Conservation (phyloP, 2,888 invertebrate genomes). For the Lapara coniferarum region DNA sequence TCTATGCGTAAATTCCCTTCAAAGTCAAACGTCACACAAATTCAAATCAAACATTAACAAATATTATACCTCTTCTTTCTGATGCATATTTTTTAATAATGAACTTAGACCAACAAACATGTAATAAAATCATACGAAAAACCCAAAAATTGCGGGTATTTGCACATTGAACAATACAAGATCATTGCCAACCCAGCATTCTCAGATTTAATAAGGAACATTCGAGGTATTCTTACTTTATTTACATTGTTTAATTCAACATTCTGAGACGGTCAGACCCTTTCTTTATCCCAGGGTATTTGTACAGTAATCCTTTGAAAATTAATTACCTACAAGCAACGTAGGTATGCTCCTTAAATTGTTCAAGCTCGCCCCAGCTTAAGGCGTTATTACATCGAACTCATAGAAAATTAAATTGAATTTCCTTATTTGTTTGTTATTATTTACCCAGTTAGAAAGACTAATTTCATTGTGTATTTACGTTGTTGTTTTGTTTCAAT, state of each 20-base stretch:
- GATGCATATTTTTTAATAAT: no score
- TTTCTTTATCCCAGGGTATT: slow-evolving; percentile 69
- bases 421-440: neutral
- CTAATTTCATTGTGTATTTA: neutral
- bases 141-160: neutral
- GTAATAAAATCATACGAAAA: neutral
- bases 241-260: slow-evolving; percentile 64
- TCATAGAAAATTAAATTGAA: slow-evolving; percentile 37
- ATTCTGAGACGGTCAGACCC: slow-evolving; percentile 59
- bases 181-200: slow-evolving; percentile 5
- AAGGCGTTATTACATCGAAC: slow-evolving; percentile 45
- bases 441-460: neutral
- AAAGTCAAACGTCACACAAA: no score
- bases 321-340: slow-evolving; percentile 71
- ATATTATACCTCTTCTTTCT: no score
- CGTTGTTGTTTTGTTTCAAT: neutral
- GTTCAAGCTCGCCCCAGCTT: slow-evolving; percentile 55
- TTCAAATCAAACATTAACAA: no score
- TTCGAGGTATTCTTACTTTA: slow-evolving; percentile 50
- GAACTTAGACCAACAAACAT: neutral
- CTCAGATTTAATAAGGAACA: slow-evolving; percentile 41
- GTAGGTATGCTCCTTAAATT: slow-evolving; percentile 51
- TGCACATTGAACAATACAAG: slow-evolving; percentile 1
- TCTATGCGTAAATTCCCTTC: no score
- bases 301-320: slow-evolving; percentile 77